Conservation (phyloP, 2,888 invertebrate genomes). For the Drosophila greeni region DNA sequence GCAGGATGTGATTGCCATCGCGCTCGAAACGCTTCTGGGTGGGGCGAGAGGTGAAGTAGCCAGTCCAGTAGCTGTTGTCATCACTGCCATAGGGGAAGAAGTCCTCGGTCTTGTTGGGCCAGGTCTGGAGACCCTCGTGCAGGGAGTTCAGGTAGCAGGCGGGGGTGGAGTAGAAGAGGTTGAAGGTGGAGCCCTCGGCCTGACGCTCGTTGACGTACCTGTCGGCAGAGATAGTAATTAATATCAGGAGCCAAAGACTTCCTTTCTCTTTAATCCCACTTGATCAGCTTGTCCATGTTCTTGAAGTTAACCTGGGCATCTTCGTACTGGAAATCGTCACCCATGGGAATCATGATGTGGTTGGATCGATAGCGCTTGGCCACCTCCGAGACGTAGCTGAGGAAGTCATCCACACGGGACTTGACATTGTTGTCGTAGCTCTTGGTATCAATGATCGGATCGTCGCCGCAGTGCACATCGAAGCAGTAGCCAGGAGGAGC, state of each 20-base stretch:
- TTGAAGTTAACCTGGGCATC: constrained; percentile 37
- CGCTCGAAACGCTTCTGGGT: constrained; percentile 89
- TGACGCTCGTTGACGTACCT: constrained; percentile 69
- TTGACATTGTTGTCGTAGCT: constrained; percentile 92
- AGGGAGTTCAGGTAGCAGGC: constrained; percentile 90
- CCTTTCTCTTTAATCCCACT: not conserved
- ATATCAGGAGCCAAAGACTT: not conserved
- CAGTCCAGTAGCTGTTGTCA: constrained; percentile 94
- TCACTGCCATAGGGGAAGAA: constrained; percentile 95
- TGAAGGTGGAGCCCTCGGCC: constrained; percentile 83
- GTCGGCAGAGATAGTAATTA: not conserved
- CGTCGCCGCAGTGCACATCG: constrained; percentile 90
- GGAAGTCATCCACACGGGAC: constrained; percentile 83
- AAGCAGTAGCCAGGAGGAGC: constrained; percentile 96
- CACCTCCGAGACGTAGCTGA: constrained; percentile 81
- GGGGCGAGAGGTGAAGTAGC: constrained; percentile 91
- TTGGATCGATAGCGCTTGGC: constrained; percentile 82
- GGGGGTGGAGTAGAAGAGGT: constrained; percentile 91
- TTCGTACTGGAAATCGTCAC: constrained; percentile 82
- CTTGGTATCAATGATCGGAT: constrained; percentile 91
- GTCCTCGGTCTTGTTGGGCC: constrained; percentile 89
- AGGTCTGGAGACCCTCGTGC: constrained; percentile 80
- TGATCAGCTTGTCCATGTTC: constrained; percentile 38
- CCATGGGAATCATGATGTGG: constrained; percentile 94
- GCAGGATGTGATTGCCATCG: constrained; percentile 86